These are phyloP conservation scores for Labia minor DNA, from an alignment of 2,888 invertebrate genomes.

Conservation along the genomic window DNA sequence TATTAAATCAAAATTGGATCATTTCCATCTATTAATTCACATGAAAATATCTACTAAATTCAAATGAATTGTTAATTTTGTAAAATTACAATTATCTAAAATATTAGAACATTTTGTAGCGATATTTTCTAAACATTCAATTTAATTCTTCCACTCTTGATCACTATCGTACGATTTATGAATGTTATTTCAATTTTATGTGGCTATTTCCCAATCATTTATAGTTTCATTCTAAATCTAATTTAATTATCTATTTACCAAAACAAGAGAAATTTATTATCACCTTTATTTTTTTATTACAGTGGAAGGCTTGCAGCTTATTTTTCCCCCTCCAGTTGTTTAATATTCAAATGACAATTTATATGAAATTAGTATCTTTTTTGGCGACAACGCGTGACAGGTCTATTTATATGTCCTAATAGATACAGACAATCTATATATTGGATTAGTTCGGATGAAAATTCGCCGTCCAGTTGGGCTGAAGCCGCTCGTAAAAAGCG, in stretches of 20 bases:
- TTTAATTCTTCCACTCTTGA: background rate
- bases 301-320: background rate
- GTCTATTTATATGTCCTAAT: background rate
- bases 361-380: slow-evolving; percentile 13
- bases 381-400: slow-evolving; percentile 4
- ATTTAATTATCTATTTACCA: slow-evolving; percentile 13
- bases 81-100: no score
- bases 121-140: no score
- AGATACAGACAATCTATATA: background rate
- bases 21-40: no score
- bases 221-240: slow-evolving; percentile 13
- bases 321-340: background rate
- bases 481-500: background rate
- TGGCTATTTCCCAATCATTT: background rate
- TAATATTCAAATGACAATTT: slow-evolving; percentile 7
- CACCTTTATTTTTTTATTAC: slow-evolving; percentile 1
- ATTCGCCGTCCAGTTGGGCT: background rate
- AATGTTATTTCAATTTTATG: background rate
- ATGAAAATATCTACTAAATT: no score
- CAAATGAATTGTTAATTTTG: no score
- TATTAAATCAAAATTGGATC: no score
- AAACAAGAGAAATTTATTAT: slow-evolving; percentile 13
- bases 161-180: background rate
- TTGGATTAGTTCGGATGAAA: background rate
- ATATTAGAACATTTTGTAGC: no score